phyloP scores from a whole-genome alignment of 2,888 invertebrate genomes.

The Drosophila lacicola region DNA sequence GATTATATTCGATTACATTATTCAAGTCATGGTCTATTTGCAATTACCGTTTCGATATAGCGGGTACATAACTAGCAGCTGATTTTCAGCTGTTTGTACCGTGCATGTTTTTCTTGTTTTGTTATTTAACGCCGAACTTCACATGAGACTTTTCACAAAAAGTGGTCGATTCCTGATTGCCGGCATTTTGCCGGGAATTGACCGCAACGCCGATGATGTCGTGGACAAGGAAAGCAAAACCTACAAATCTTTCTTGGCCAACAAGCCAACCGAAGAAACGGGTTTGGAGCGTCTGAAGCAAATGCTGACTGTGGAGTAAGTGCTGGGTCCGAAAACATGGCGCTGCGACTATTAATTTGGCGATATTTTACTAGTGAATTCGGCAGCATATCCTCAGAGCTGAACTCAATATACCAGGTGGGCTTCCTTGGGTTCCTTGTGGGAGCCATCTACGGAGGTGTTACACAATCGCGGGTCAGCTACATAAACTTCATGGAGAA shows the following conservation, averaged over 20 bases:
- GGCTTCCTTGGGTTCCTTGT: conserved; percentile 87
- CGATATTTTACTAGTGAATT: conserved; percentile 86
- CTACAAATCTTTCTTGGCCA: conserved; percentile 77
- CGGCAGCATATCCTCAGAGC: conserved; percentile 88
- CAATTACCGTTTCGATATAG: neutral
- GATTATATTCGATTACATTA: neutral
- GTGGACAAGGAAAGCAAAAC: conserved; percentile 78
- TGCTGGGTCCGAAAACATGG: neutral
- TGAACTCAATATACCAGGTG: conserved; percentile 88
- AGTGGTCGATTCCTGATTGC: conserved; percentile 69
- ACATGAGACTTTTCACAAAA: conserved; percentile 69
- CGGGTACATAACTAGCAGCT: conserved; percentile 13
- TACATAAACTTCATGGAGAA: conserved; percentile 90
- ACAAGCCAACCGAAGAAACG: conserved; percentile 75
- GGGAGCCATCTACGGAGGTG: conserved; percentile 89
- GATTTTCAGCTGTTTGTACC: conserved; percentile 54
- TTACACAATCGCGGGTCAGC: conserved; percentile 87
- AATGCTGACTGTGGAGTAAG: conserved; percentile 83
- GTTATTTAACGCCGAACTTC: conserved; percentile 58
- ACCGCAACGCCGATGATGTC: conserved; percentile 56
- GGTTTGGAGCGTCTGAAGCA: conserved; percentile 82
- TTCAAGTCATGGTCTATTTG: neutral
- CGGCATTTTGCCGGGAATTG: conserved; percentile 71
- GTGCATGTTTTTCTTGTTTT: conserved; percentile 32
- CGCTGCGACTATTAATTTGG: neutral